phyloP scores from a whole-genome alignment of 1,140 invertebrate species.

The Zelostemma sp. region DNA sequence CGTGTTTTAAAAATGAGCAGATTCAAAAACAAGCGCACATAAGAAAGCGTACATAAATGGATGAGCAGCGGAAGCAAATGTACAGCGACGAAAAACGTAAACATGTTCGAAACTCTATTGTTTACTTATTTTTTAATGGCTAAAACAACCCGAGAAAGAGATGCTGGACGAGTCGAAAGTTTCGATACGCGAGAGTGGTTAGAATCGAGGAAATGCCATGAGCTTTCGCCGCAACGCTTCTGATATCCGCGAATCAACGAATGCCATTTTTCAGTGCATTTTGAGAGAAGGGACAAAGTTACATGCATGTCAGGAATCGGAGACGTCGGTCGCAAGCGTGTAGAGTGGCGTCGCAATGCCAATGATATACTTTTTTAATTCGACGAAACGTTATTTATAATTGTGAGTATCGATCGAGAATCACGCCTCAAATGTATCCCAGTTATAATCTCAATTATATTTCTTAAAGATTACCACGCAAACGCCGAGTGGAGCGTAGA shows the following conservation, averaged over 20 bases:
- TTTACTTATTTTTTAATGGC: slow-evolving; percentile 65
- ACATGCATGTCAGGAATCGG: slow-evolving; percentile 71
- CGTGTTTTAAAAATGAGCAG: slow-evolving; percentile 2
- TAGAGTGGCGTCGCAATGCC: slow-evolving; percentile 70
- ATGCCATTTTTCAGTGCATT: slow-evolving; percentile 29
- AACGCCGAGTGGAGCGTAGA: slow-evolving; percentile 47
- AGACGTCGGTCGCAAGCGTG: slow-evolving; percentile 69
- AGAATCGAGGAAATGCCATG: slow-evolving; percentile 27
- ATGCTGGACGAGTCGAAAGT: slow-evolving; percentile 47
- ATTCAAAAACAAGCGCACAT: slow-evolving; percentile 6
- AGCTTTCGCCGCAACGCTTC: slow-evolving; percentile 30
- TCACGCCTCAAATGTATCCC: too few species aligned
- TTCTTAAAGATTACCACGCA: slow-evolving; percentile 33
- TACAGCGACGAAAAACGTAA: slow-evolving; percentile 54
- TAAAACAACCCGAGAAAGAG: slow-evolving; percentile 58
- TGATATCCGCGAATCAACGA: slow-evolving; percentile 35
- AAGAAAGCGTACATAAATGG: slow-evolving; percentile 59
- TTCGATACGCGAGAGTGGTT: slow-evolving; percentile 53
- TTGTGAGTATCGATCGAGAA: slow-evolving; percentile 23
- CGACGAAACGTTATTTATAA: slow-evolving; percentile 22
- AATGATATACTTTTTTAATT: slow-evolving; percentile 47
- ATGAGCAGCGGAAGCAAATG: slow-evolving; percentile 60
- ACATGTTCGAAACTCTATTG: slow-evolving; percentile 58
- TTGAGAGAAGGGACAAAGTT: slow-evolving; percentile 54
- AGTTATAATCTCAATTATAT: neutral